Evolutionary conservation across 2,113 vertebrate species (phyloP).

Genomic region (Microtus oregoni): DNA sequence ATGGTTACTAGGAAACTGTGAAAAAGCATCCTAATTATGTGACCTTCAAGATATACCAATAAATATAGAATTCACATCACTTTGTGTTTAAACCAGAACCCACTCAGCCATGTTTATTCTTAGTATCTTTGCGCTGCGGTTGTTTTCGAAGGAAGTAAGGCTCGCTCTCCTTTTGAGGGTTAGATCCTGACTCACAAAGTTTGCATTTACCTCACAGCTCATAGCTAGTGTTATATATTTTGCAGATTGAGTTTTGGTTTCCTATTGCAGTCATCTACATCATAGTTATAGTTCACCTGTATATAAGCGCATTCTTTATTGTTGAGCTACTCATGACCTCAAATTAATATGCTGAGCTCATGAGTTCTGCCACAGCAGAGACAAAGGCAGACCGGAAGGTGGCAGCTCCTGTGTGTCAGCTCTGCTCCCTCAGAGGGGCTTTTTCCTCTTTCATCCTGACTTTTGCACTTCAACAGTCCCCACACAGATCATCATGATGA

Average conservation of each 20-base stretch:
- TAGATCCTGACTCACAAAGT: neutral
- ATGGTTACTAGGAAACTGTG: slow-evolving; percentile 69
- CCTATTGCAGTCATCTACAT: neutral
- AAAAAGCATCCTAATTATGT: slow-evolving; percentile 55
- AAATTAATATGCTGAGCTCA: neutral
- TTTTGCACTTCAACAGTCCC: neutral
- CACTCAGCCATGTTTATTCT: slow-evolving; percentile 34
- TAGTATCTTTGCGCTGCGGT: slow-evolving; percentile 5
- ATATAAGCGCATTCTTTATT: neutral
- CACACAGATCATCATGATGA: neutral
- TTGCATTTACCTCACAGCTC: neutral
- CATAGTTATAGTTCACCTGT: neutral
- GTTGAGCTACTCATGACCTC: neutral
- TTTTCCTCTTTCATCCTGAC: neutral
- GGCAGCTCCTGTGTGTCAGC: neutral
- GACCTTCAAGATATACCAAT: slow-evolving; percentile 23
- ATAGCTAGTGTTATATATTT: neutral
- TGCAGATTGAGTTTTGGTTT: slow-evolving; percentile 6
- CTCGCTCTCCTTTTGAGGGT: slow-evolving; percentile 7
- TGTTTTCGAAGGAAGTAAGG: slow-evolving; percentile 35
- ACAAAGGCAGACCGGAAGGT: neutral
- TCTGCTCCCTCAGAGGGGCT: neutral
- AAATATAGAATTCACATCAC: slow-evolving; percentile 57
- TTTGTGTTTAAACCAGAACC: slow-evolving; percentile 22
- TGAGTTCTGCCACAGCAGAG: neutral